Conservation (phyloP, 2,113 vertebrate genomes). For the Hepsetus odoe region DNA sequence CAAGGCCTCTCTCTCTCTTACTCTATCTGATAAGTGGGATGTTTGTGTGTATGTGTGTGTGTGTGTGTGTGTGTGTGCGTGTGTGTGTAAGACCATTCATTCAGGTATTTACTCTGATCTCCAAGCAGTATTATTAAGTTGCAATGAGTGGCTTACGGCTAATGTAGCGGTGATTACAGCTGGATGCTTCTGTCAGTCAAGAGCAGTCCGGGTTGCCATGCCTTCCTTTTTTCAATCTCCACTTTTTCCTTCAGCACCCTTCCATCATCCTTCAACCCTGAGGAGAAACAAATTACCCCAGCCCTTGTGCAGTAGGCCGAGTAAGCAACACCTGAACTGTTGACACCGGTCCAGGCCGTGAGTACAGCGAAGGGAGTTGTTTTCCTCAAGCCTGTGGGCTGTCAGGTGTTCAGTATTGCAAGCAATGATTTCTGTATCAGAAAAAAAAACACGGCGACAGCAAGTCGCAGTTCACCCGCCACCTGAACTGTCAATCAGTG, state of each 20-base stretch:
- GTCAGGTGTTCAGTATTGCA: slow-evolving; percentile 33
- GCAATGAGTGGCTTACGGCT: neutral
- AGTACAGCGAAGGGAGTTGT: slow-evolving; percentile 3
- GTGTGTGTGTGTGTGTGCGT: neutral
- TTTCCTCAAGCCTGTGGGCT: neutral
- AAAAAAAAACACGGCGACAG: slow-evolving; percentile 7
- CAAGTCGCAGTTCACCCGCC: slow-evolving; percentile 11
- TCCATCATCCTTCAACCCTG: neutral
- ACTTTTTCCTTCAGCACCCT: neutral
- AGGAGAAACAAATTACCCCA: neutral
- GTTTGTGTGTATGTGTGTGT: neutral
- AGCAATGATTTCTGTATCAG: slow-evolving; percentile 11
- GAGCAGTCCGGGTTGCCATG: slow-evolving; percentile 1
- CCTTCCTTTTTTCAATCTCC: neutral
- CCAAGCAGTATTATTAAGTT: slow-evolving; percentile 24
- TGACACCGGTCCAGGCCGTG: neutral
- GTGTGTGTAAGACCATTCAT: neutral
- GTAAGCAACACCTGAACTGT: neutral
- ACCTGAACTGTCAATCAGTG: slow-evolving; percentile 32
- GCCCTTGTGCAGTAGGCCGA: neutral
- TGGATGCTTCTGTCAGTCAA: slow-evolving; percentile 4
- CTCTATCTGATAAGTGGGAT: neutral
- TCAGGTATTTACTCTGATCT: neutral
- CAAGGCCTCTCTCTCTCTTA: neutral
- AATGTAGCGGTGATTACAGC: slow-evolving; percentile 4